A percentile compares a stretch with the other conserved stretches of the same genome.
These are phyloP conservation scores for Acrossocheilus wenchowensis DNA, from an alignment of 2,797 vertebrate species.

Conservation along the genomic window DNA sequence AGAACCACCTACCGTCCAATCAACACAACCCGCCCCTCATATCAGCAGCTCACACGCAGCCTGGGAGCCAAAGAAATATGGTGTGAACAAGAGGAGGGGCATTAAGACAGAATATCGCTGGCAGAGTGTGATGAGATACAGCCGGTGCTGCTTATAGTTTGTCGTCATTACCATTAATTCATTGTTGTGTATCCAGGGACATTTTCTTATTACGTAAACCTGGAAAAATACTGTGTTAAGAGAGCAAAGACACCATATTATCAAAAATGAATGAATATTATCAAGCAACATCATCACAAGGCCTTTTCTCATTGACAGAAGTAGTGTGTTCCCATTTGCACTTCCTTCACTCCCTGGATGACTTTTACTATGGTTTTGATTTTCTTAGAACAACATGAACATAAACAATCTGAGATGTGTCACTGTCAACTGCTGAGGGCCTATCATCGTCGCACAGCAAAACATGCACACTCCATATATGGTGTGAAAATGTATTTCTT, in stretches of 20 bases:
- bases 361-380: background rate
- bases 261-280: background rate
- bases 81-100: constrained; percentile 15
- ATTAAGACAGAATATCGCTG: constrained; percentile 6
- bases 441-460: background rate
- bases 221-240: background rate
- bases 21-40: background rate
- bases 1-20: constrained; percentile 10
- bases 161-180: background rate
- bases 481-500: background rate
- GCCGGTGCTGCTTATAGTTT: constrained; percentile 13
- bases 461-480: background rate
- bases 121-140: constrained; percentile 25
- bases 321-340: background rate
- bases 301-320: background rate
- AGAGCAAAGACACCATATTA: background rate
- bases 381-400: background rate
- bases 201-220: background rate
- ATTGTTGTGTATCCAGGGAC: constrained; percentile 10
- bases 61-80: constrained; percentile 20
- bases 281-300: background rate
- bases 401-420: background rate
- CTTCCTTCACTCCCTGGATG: background rate
- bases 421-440: background rate
- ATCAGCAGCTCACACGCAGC: background rate